phyloP scores from a whole-genome alignment of 2,113 vertebrate genomes.

The Microcebus ravelobensis region DNA sequence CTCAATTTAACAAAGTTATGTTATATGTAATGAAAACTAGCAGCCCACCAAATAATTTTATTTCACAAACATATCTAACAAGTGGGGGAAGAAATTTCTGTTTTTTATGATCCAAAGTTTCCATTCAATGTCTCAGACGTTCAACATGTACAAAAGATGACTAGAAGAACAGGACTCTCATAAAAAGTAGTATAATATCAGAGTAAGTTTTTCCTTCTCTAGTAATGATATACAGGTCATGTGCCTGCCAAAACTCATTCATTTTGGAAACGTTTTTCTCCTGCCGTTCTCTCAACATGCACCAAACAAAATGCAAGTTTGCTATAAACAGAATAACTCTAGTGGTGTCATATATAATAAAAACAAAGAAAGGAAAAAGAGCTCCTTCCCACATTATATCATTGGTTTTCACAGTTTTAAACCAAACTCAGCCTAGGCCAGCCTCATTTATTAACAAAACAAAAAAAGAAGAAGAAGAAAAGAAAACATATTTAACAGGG shows the following conservation, averaged over 20 bases:
- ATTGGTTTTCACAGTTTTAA: background rate
- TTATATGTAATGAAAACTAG: slow-evolving; percentile 74
- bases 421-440: background rate
- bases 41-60: slow-evolving; percentile 73
- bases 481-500: background rate
- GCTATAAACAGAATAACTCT: background rate
- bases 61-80: slow-evolving; percentile 81
- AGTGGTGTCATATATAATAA: background rate
- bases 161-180: slow-evolving; percentile 70
- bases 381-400: background rate
- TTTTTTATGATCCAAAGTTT: slow-evolving; percentile 80
- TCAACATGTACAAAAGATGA: slow-evolving; percentile 70
- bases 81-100: slow-evolving; percentile 72
- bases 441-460: background rate
- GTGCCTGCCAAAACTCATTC: slow-evolving; percentile 66
- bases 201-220: slow-evolving; percentile 70
- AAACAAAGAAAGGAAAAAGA: background rate
- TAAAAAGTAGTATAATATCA: slow-evolving; percentile 77
- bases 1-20: slow-evolving; percentile 71
- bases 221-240: slow-evolving; percentile 68
- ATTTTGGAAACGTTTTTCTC: slow-evolving; percentile 65
- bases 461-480: background rate
- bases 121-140: slow-evolving; percentile 76
- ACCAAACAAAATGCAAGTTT: slow-evolving; percentile 62
- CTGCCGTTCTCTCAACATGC: slow-evolving; percentile 3